These are phyloP conservation scores for Cryptoprocta ferox DNA, from an alignment of 2,797 vertebrate genomes.

Conservation along the genomic window DNA sequence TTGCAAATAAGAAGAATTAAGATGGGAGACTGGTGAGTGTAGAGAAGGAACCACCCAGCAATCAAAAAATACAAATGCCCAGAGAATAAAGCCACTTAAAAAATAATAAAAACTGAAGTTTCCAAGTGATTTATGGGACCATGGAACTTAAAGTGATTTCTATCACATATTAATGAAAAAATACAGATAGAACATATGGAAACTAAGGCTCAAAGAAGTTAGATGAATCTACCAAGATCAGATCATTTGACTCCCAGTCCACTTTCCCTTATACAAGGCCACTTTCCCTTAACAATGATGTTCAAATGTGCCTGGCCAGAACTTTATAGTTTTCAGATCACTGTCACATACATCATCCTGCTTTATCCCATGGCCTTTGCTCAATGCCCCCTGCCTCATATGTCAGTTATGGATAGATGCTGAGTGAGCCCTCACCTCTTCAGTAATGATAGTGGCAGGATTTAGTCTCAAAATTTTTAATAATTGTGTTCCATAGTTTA, in stretches of 20 bases:
- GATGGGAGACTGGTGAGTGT: neutral
- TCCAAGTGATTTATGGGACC: neutral
- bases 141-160: neutral
- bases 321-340: neutral
- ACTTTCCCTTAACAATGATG: neutral
- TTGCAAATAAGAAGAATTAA: neutral
- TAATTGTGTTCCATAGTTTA: conserved; percentile 2
- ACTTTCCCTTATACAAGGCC: neutral
- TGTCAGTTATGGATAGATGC: neutral
- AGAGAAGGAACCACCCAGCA: neutral
- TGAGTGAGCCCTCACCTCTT: neutral
- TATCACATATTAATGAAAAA: neutral
- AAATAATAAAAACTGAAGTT: neutral
- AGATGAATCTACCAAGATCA: neutral
- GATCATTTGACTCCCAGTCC: neutral
- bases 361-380: neutral
- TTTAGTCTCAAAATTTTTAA: neutral
- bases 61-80: neutral
- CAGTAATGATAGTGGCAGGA: neutral
- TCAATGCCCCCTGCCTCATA: neutral
- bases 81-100: neutral
- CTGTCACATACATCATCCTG: neutral
- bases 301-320: neutral
- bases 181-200: neutral
- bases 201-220: neutral